Base-by-base conservation (phyloP, 1,140 invertebrate genomes). In the Radopholus similis region DNA sequence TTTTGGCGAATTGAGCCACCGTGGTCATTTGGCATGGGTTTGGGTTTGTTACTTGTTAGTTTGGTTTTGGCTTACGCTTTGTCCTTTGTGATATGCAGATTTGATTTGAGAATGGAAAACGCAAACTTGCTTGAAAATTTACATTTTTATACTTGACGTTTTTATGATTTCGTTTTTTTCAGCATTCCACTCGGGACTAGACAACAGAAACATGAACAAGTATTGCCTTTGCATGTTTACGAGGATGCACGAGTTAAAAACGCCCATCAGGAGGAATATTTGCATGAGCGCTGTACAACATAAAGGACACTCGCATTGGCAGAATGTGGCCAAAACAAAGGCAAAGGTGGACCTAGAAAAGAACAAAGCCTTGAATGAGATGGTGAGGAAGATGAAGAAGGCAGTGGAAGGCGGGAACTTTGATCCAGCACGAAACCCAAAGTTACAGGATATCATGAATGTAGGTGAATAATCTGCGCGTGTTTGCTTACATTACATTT, bases 251-350 rank as follows among this genome's bases (percentile, higher is more conserved):
- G 4, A 1, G 47, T 26, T 51, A 11, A 21, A 11, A 8, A 8
- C 47, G 3, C 23, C 47, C 23, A 3, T 51, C 15, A 21, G 37
- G 21, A 54, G 68, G 2, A 34, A 23, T 34, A 49, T 64, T 64
- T 53, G 26, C 23, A 21, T 55, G n/a, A 42, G 47, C 49, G 65
- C 44, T n/a, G 28, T 28, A 18, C 23, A 44, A 15, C 23, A 26
- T 3, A 81, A 81, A 53, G 78, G 78, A 8, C 78, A 81, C 68
- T 82, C 80, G 11, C 75, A 81, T 64, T 81, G 78, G 78, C 78
- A 81, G 57, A 80, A 80, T 58, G 80, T 81, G 56, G 68, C 80
- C 47, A 68, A 65, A 13, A 66, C 62, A 47, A 81, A 81, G 54
- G 73, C 66, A 18, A 82, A 82, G 49, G 77, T 73, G 34, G 78